phyloP scores from a whole-genome alignment of 1,140 invertebrate species.

The Lordiphosa collinella region DNA sequence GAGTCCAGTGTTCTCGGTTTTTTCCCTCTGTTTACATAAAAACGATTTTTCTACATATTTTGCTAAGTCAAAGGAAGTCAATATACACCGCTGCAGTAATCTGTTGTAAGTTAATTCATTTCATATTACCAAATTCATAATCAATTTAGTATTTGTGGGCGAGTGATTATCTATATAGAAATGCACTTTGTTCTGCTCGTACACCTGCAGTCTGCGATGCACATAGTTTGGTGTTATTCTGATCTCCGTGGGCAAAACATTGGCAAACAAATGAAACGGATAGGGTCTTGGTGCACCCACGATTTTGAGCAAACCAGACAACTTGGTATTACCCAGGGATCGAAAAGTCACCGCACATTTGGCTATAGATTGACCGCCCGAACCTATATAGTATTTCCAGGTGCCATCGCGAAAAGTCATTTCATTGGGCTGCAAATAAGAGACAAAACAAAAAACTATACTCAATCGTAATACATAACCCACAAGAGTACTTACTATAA shows the following conservation, averaged over 20 bases:
- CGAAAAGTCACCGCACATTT: slow-evolving; percentile 47
- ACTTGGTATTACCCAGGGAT: slow-evolving; percentile 29
- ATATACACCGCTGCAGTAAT: neutral
- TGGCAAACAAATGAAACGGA: slow-evolving; percentile 51
- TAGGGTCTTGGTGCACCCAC: slow-evolving; percentile 43
- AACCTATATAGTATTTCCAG: slow-evolving; percentile 59
- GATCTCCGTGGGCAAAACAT: slow-evolving; percentile 51
- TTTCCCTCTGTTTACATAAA: too few relatives aligned
- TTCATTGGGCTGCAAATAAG: slow-evolving; percentile 42
- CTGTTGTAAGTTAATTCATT: neutral
- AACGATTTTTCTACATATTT: too few relatives aligned
- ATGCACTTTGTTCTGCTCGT: slow-evolving; percentile 29
- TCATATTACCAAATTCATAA: slow-evolving; percentile 51
- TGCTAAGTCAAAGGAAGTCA: too few relatives aligned
- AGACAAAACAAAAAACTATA: neutral
- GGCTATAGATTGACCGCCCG: slow-evolving; percentile 12
- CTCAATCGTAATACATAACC: neutral
- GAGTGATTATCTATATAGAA: slow-evolving; percentile 66
- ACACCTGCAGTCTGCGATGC: slow-evolving; percentile 35
- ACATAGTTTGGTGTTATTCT: slow-evolving; percentile 27
- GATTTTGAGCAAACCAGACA: slow-evolving; percentile 55
- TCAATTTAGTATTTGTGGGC: slow-evolving; percentile 56
- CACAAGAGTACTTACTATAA: slow-evolving; percentile 46
- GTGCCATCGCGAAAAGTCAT: slow-evolving; percentile 54
- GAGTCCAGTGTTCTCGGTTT: too few relatives aligned